These are phyloP conservation scores for Trissonchulus sp. DNA, from an alignment of 2,888 invertebrate genomes.

Conservation along the genomic window DNA sequence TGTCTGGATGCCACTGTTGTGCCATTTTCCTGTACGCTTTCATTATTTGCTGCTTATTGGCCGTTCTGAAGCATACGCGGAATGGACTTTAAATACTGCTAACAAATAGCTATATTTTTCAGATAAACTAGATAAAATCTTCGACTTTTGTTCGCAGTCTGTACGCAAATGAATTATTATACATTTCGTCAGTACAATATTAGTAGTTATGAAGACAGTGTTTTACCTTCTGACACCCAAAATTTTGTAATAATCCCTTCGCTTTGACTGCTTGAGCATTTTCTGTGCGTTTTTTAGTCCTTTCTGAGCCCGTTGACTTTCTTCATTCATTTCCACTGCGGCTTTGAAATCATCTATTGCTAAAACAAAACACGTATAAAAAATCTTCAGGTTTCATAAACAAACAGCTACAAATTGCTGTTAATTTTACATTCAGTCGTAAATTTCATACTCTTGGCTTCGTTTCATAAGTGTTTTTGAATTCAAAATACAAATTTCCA, in stretches of 20 bases:
- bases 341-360: constrained; percentile 79
- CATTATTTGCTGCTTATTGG: constrained; percentile 81
- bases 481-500: too few relatives aligned
- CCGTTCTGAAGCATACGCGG: constrained; percentile 58
- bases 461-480: too few relatives aligned
- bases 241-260: constrained; percentile 94
- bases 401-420: too few relatives aligned
- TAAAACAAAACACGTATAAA: constrained; percentile 54
- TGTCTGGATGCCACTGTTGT: constrained; percentile 98
- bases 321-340: constrained; percentile 68
- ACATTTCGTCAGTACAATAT: too few relatives aligned
- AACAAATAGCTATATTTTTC: too few relatives aligned
- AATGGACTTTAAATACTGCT: not conserved
- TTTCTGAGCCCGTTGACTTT: constrained; percentile 73
- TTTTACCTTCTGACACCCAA: constrained; percentile 74
- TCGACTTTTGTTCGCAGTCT: too few relatives aligned
- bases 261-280: constrained; percentile 81
- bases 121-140: too few relatives aligned
- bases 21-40: constrained; percentile 95
- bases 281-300: constrained; percentile 81
- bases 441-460: too few relatives aligned
- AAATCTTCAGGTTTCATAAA: too few relatives aligned
- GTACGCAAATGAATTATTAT: too few relatives aligned
- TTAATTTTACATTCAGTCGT: too few relatives aligned
- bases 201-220: too few relatives aligned